phyloP scores from a whole-genome alignment of 2,113 vertebrate genomes.

The Syngnathus floridae region DNA sequence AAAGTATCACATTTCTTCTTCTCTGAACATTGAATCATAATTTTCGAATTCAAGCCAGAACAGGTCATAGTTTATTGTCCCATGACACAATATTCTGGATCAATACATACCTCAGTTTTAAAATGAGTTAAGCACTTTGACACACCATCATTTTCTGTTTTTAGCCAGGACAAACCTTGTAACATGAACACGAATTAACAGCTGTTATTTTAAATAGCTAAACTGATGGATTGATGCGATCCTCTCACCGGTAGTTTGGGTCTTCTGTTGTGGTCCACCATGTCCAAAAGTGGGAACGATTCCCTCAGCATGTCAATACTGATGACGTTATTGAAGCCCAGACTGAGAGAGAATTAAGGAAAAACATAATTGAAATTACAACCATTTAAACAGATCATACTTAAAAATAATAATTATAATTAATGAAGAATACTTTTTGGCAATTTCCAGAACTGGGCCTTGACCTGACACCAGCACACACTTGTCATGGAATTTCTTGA shows the following conservation, averaged over 20 bases:
- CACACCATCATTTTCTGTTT: too few species aligned
- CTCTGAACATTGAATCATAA: too few species aligned
- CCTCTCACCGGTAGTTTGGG: conserved; percentile 73
- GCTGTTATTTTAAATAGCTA: background rate
- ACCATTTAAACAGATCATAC: background rate
- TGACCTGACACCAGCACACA: conserved; percentile 87
- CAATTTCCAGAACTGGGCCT: conserved; percentile 85
- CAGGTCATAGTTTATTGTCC: too few species aligned
- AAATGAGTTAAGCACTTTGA: too few species aligned
- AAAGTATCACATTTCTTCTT: too few species aligned
- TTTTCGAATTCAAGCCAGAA: too few species aligned
- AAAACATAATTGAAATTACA: background rate
- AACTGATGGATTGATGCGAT: background rate
- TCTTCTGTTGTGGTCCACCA: conserved; percentile 81
- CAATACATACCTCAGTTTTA: too few species aligned
- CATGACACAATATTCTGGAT: too few species aligned
- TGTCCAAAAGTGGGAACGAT: conserved; percentile 81
- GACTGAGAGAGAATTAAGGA: conserved; percentile 47
- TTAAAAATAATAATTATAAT: background rate
- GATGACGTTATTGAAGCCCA: conserved; percentile 81
- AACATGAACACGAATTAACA: too few species aligned
- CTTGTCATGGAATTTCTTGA: conserved; percentile 82
- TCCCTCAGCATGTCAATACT: conserved; percentile 81
- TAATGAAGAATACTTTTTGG: conserved; percentile 78
- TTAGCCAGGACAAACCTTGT: background rate